phyloP scores from a whole-genome alignment of 2,113 vertebrate species.

The Lonchura striata region DNA sequence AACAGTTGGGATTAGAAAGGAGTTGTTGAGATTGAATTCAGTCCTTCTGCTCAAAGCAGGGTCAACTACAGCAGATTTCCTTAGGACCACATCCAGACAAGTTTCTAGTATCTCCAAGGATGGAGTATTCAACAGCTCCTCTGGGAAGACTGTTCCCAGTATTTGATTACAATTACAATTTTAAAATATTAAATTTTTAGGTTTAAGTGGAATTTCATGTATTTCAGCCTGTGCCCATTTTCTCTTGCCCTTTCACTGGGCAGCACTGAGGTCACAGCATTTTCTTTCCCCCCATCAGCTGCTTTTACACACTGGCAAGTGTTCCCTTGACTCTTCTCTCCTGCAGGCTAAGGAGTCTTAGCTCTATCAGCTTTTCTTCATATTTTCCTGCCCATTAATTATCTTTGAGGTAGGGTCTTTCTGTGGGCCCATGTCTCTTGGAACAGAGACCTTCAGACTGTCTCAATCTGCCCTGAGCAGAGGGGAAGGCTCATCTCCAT shows the following conservation, averaged over 20 bases:
- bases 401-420: background rate
- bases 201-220: background rate
- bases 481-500: background rate
- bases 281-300: background rate
- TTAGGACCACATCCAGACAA: background rate
- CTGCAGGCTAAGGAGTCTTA: background rate
- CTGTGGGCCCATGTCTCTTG: background rate
- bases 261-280: background rate
- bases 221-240: background rate
- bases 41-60: background rate
- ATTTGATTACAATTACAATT: background rate
- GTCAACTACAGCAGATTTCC: background rate
- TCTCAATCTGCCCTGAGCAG: background rate
- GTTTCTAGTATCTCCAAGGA: background rate
- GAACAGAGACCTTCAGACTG: background rate
- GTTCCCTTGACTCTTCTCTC: background rate
- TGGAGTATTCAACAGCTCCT: background rate
- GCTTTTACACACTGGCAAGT: background rate
- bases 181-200: accelerated
- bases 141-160: background rate
- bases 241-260: background rate
- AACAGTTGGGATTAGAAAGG: background rate
- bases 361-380: background rate
- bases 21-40: background rate
- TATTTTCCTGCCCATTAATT: background rate